Percentiles rank a stretch among this genome's conserved stretches.
Conservation (phyloP, 2,888 invertebrate species). For the Drosophila prolongata region DNA sequence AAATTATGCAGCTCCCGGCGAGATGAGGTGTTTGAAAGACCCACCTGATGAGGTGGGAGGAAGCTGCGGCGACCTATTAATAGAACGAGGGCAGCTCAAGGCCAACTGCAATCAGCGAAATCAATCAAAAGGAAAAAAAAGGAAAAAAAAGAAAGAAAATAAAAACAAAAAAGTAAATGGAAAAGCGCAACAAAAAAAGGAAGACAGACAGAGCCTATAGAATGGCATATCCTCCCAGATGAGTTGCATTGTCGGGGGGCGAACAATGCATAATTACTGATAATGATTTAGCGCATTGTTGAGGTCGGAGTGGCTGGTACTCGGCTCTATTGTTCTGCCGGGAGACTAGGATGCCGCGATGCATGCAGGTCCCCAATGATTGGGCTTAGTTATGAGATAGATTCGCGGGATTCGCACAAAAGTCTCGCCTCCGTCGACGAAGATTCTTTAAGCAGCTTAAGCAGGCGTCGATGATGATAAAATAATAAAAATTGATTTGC, state of each 20-base stretch:
- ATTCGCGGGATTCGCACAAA: slow-evolving; percentile 34
- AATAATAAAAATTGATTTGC: slow-evolving; percentile 78
- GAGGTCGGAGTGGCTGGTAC: slow-evolving; percentile 25
- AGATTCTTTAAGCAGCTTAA: slow-evolving; percentile 27
- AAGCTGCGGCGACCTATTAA: slow-evolving; percentile 18
- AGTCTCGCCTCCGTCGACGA: slow-evolving; percentile 6
- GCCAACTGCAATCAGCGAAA: slow-evolving; percentile 67
- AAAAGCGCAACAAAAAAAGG: slow-evolving; percentile 21
- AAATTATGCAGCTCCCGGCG: slow-evolving; percentile 9
- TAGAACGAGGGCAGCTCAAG: slow-evolving; percentile 61
- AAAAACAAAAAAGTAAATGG: slow-evolving; percentile 7
- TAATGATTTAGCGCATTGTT: slow-evolving; percentile 77
- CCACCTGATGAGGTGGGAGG: slow-evolving; percentile 1
- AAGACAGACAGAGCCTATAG: slow-evolving; percentile 14
- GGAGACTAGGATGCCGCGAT: slow-evolving; percentile 16
- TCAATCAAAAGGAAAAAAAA: slow-evolving; percentile 62
- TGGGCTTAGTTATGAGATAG: slow-evolving; percentile 60
- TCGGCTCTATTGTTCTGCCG: slow-evolving; percentile 65
- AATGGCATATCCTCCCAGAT: slow-evolving; percentile 13
- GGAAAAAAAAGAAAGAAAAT: background rate
- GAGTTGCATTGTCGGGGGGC: slow-evolving; percentile 29
- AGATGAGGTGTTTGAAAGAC: slow-evolving; percentile 9
- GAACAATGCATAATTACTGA: slow-evolving; percentile 79
- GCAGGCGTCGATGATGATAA: slow-evolving; percentile 62
- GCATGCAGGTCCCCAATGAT: slow-evolving; percentile 38